phyloP scores from a whole-genome alignment of 2,888 invertebrate species.

The Polietes domitor region DNA sequence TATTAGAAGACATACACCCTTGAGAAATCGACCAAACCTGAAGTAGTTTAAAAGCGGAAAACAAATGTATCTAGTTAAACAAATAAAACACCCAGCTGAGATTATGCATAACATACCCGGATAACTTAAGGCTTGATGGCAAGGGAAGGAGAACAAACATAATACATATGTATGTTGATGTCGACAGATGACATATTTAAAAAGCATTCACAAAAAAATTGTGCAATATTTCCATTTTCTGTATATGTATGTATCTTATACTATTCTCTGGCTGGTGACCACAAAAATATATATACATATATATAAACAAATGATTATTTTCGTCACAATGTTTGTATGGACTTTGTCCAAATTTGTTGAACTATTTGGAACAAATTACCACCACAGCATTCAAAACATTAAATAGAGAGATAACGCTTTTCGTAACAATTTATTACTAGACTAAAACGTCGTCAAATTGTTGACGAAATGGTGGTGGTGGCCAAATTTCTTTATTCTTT shows the following conservation, averaged over 20 bases:
- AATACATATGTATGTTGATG: neutral
- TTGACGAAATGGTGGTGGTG: neutral
- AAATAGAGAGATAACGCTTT: neutral
- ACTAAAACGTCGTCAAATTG: neutral
- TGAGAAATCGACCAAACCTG: neutral
- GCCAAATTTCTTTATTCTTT: conserved; percentile 9
- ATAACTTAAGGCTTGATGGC: neutral
- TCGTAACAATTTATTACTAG: neutral
- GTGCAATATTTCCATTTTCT: conserved; percentile 25
- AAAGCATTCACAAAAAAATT: conserved; percentile 16
- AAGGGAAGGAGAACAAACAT: neutral
- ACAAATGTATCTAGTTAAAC: neutral
- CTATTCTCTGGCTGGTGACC: neutral
- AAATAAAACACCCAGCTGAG: conserved; percentile 26
- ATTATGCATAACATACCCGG: conserved; percentile 1
- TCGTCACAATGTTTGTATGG: conserved; percentile 7
- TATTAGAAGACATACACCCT: neutral
- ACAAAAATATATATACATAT: neutral
- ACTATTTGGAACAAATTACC: neutral
- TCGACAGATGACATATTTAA: neutral
- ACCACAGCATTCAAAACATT: neutral
- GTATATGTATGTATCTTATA: conserved; percentile 2
- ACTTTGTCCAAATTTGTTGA: conserved; percentile 34
- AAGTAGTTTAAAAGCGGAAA: neutral
- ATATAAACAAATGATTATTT: neutral